phyloP scores from a whole-genome alignment of 2,113 vertebrate genomes.

The Axis porcinus region DNA sequence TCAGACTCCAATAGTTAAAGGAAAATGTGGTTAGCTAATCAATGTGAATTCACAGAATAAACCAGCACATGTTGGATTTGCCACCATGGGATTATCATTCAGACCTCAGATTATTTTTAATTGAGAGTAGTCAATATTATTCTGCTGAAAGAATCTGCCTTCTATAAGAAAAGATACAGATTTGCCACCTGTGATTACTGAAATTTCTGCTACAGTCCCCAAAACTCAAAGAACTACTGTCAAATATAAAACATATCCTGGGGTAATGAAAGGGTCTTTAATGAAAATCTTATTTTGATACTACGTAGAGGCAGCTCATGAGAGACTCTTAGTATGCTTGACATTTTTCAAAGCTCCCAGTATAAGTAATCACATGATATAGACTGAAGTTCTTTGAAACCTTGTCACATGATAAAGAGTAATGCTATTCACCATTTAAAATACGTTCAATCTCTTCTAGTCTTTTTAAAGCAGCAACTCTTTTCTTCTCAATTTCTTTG shows the following conservation, averaged over 20 bases:
- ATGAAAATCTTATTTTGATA: slow-evolving; percentile 37
- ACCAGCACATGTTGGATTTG: slow-evolving; percentile 16
- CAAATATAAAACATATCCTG: background rate
- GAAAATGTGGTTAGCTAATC: slow-evolving; percentile 62
- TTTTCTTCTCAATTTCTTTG: slow-evolving; percentile 96
- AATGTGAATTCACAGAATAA: slow-evolving; percentile 48
- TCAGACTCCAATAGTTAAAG: slow-evolving; percentile 39
- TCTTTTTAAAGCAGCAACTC: slow-evolving; percentile 96
- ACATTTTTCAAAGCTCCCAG: slow-evolving; percentile 68
- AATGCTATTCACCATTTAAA: slow-evolving; percentile 92
- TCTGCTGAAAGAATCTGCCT: background rate
- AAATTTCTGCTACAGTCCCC: slow-evolving; percentile 46
- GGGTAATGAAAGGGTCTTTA: slow-evolving; percentile 15
- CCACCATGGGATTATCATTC: background rate
- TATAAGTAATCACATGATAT: slow-evolving; percentile 38
- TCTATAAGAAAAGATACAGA: slow-evolving; percentile 23
- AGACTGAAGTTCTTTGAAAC: slow-evolving; percentile 54
- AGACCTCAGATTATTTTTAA: slow-evolving; percentile 41
- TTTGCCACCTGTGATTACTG: slow-evolving; percentile 7
- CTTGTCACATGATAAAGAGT: slow-evolving; percentile 1
- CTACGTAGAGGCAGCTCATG: slow-evolving; percentile 27
- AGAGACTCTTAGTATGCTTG: slow-evolving; percentile 45
- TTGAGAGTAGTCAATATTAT: slow-evolving; percentile 36
- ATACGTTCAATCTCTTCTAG: slow-evolving; percentile 99
- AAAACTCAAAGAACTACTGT: slow-evolving; percentile 22